Evolutionary conservation across 2,888 invertebrate genomes (phyloP), one percentile per base, ranked within the genome.

Genomic region (Steromphala cineraria): DNA sequence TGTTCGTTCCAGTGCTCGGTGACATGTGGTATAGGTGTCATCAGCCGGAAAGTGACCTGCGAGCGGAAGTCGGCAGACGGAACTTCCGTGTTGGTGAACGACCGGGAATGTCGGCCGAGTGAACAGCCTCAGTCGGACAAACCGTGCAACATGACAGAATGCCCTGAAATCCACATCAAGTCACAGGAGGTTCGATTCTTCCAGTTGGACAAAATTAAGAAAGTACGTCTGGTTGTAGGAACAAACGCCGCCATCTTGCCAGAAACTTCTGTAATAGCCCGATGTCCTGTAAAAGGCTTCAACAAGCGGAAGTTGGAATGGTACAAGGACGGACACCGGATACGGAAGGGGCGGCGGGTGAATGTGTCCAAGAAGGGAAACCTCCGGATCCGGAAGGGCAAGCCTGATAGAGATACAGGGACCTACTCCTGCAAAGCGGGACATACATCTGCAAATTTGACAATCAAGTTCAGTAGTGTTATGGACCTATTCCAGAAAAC

Each of bases 11-110:
- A 98, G 97, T 98, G 98, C 92, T 98, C 98, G n/a, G 97, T 96
- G 13, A 96, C 97, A 13, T 98, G 98, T 92, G 98, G 98, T 13
- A 81, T 95, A 91, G 98, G 98, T 0, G 94, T 96, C 52, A 97
- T 97, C 94, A 96, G 96, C 31, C 95, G 98, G 21, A 95, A 95
- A 53, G 96, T 98, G 77, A 96, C 96, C 90, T 98, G 98, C 80
- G 93, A 95, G 76, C 86, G 88, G 46, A 81, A 83, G 17, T 80
- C 86, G 8, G 81, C 84, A 10, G 85, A 87, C 46, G 89, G 87
- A 0, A 82, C 79, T n/a, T 56, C 83, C 4, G 83, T 87, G 0
- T 87, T 87, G 75, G 89, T 90, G 2, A 86, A 86, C 46, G 81
- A 82, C 28, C 78, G 84, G 53, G 83, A 87, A 55, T 91, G 91